Percentiles rank a stretch among this genome's conserved stretches.
Evolutionary conservation across 2,113 vertebrate species (phyloP).

Genomic region (Pteropus alecto): DNA sequence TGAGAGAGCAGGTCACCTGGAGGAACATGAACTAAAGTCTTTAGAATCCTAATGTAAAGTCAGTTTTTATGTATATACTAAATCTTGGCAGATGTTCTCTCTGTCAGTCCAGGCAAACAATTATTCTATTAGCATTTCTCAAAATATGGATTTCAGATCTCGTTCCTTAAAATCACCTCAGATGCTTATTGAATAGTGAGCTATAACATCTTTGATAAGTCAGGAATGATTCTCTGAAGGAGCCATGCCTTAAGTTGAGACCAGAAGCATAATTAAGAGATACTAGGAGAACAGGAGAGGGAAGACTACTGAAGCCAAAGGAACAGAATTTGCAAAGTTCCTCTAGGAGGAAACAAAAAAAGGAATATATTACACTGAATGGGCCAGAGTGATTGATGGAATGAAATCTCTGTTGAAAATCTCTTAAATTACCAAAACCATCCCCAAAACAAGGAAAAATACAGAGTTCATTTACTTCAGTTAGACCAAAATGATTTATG

Average conservation of each 20-base stretch:
- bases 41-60: neutral
- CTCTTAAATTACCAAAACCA: neutral
- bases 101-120: neutral
- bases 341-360: neutral
- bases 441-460: neutral
- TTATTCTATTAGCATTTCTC: neutral
- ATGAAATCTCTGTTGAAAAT: neutral
- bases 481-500: neutral
- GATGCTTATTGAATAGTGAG: neutral
- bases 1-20: neutral
- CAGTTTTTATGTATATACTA: neutral
- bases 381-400: neutral
- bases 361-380: neutral
- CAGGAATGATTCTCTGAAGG: neutral
- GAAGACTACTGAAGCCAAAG: neutral
- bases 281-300: neutral
- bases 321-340: neutral
- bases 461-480: neutral
- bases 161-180: neutral
- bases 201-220: neutral
- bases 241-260: neutral
- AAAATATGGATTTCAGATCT: neutral
- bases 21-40: neutral
- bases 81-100: neutral
- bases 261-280: neutral